These are phyloP conservation scores for Macrostomum lignano DNA, from an alignment of 1,140 invertebrate genomes.

Conservation along the genomic window DNA sequence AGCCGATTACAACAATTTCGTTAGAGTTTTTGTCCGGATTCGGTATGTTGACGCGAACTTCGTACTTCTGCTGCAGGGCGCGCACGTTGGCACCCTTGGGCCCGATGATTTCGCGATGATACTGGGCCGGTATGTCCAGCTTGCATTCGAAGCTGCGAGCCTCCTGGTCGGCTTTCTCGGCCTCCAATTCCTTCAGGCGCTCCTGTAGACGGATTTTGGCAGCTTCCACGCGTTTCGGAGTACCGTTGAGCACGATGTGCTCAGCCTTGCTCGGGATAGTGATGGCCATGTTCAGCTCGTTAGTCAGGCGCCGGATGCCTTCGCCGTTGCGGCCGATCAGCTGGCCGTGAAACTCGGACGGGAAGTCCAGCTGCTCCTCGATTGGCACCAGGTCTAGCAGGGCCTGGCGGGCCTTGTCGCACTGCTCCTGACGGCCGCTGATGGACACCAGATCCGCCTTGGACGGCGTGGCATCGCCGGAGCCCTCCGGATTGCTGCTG, in stretches of 20 bases:
- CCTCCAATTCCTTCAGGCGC: conserved; percentile 48
- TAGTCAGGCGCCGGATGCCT: conserved; percentile 5
- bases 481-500: not conserved
- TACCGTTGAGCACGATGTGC: conserved; percentile 36
- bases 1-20: conserved; percentile 57
- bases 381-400: conserved; percentile 23
- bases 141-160: conserved; percentile 40
- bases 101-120: conserved; percentile 81
- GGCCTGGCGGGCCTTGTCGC: conserved; percentile 21
- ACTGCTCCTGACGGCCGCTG: conserved; percentile 23
- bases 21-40: conserved; percentile 34
- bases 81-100: conserved; percentile 62
- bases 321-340: conserved; percentile 72
- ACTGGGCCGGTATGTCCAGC: conserved; percentile 73
- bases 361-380: conserved; percentile 39
- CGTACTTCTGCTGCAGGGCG: conserved; percentile 59
- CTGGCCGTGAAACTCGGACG: conserved; percentile 61
- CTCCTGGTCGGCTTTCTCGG: conserved; percentile 50
- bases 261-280: conserved; percentile 32
- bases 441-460: conserved; percentile 19
- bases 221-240: conserved; percentile 48
- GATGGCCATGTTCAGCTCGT: conserved; percentile 6
- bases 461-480: conserved; percentile 6
- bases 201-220: conserved; percentile 52
- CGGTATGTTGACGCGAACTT: conserved; percentile 69